Evolutionary conservation across 2,888 invertebrate genomes (phyloP), one percentile per base, ranked within the genome.

Genomic region (Tetropium fuscum): DNA sequence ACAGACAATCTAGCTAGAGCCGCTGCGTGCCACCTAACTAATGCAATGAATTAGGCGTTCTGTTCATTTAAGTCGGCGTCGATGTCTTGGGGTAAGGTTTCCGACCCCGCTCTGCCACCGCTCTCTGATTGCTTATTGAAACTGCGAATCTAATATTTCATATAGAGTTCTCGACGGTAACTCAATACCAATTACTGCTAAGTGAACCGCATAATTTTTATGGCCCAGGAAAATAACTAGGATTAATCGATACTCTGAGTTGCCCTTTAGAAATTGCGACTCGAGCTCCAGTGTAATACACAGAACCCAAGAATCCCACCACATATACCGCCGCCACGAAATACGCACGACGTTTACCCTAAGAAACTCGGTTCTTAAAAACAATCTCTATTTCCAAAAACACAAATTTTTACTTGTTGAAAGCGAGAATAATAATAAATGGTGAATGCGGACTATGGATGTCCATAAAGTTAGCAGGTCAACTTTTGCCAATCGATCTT

Each of bases 131-230:
- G 60, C 60, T 60, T 45, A 60, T 60, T 60, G 60, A 51, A 60
- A 51, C 51, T 27, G 25, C 44, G 45, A 51, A 60, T 55, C 48
- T 49, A 49, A 49, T 36, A 49, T 49, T 36, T 49, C 36, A 38
- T 38, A 49, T 36, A 22, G 38, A 18, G 22, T 11, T 30, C 16
- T 45, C 45, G 27, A 49, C 55, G 53, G 64, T 60, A 64, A 62
- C 61, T 51, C 64, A 60, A 64, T 60, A 64, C 65, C 65, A 65
- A 65, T 65, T 65, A 65, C 60, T 34, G 41, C 59, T 34, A 58
- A 65, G 58, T 58, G 59, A 58, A 53, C 60, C 60, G 53, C 45
- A 60, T 65, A 59, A 65, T 65, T 65, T 64, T 64, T 62, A 64
- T 62, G 60, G 56, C 55, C 58, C 47, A 7, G 53, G 45, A 48